Evolutionary conservation across 2,888 invertebrate species (phyloP).

Genomic region (Cantharis nigra): DNA sequence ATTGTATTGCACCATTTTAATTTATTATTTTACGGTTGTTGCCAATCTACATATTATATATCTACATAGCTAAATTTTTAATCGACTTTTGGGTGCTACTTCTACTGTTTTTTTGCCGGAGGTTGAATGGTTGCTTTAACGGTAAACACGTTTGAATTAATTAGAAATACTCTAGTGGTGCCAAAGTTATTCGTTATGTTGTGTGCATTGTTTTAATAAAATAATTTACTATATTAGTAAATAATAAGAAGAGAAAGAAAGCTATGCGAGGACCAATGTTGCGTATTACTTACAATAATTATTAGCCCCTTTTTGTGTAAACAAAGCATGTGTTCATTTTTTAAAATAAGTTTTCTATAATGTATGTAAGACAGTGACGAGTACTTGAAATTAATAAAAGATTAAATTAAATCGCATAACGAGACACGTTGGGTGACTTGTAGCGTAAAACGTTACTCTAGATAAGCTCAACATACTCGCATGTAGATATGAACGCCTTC

Average conservation of each 20-base stretch:
- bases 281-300: not conserved
- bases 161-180: slow-evolving; percentile 21
- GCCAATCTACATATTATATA: not conserved
- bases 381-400: slow-evolving; percentile 4
- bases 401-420: slow-evolving; percentile 25
- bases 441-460: slow-evolving; percentile 32
- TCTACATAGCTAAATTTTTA: not conserved
- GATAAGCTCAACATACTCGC: slow-evolving; percentile 42
- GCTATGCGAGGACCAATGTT: slow-evolving; percentile 12
- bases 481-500: slow-evolving; percentile 48
- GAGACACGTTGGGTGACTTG: slow-evolving; percentile 23
- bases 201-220: not conserved
- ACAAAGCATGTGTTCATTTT: slow-evolving; percentile 12
- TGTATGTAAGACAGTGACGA: slow-evolving; percentile 15
- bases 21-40: not conserved
- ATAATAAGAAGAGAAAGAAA: not conserved
- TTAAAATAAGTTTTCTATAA: not conserved
- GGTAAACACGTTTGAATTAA: not conserved
- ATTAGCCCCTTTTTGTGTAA: slow-evolving; percentile 8
- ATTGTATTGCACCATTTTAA: not conserved
- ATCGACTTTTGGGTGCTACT: not conserved
- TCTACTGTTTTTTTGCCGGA: not conserved
- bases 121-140: not conserved
- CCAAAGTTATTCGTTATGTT: slow-evolving; percentile 15
- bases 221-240: slow-evolving; percentile 1